Evolutionary conservation across 2,797 vertebrate genomes (phyloP), one percentile per base, ranked within the genome.

Genomic region (Pipistrellus pygmaeus): DNA sequence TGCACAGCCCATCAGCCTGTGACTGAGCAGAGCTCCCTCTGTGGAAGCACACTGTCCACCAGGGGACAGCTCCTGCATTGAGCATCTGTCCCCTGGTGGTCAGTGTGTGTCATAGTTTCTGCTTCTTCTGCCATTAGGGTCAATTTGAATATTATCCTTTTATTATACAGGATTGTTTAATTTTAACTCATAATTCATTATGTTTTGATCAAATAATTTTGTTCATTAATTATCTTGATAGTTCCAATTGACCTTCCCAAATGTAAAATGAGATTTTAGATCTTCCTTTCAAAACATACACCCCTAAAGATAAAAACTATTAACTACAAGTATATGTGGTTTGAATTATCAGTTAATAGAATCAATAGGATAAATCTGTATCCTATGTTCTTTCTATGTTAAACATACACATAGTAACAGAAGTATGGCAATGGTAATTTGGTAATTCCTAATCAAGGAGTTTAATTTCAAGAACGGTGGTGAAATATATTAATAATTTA

Each of bases 121-220:
- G 25, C 25, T 60, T 13, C 57, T 60, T 60, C 11, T 60, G 57
- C 57, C 2, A 1, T 30, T 30, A 60, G 57, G 11, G 25, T 60
- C 5, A 30, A 60, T 60, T 60, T 60, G 57, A 11, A 60, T 60
- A 30, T 60, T 60, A 60, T 6, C 5, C 57, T 60, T 60, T 60
- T 60, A 27, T 60, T 60, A 60, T 60, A 60, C 12, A 30, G 25
- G 12, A 30, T 60, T 51, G 13, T 64, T 90, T 93, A 23, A 76
- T 51, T 55, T 93, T 55, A 18, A 93, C 51, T 82, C 12, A 85
- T 88, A 75, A 91, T 23, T 91, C n/a, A 77, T 78, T 66, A 30
- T 25, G 9, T 92, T 92, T 96, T 89, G 25, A 86, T 76, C 21
- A 85, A 90, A 81, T 87, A 18, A 15, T 64, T 64, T 82, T 81